phyloP scores from a whole-genome alignment of 2,888 invertebrate species.

The Junonia oenone region DNA sequence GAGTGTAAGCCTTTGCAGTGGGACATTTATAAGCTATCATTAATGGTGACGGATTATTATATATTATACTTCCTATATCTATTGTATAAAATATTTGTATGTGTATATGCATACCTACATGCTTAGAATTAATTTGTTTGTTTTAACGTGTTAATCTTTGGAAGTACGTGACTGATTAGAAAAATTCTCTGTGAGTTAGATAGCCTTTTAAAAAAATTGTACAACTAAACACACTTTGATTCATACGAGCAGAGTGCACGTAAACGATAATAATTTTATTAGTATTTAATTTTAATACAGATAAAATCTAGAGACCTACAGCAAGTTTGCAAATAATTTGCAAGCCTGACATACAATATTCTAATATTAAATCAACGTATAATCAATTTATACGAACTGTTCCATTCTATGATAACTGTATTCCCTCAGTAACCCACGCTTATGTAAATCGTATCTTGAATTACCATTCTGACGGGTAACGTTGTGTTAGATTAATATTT shows the following conservation, averaged over 20 bases:
- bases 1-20: neutral
- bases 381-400: conserved; percentile 3
- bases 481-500: conserved; percentile 19
- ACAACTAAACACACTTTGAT: neutral
- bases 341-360: neutral
- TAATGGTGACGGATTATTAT: no score
- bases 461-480: conserved; percentile 21
- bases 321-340: neutral
- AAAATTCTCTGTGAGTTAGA: neutral
- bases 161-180: neutral
- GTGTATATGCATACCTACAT: no score
- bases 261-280: no score
- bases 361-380: neutral
- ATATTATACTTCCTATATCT: no score
- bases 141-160: neutral
- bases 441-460: conserved; percentile 23
- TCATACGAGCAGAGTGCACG: no score
- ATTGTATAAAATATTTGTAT: no score
- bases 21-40: no score
- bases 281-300: no score
- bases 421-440: conserved; percentile 21
- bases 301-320: neutral
- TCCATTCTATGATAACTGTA: conserved; percentile 4
- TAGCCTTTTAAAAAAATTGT: no score
- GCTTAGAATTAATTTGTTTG: neutral